Percentiles rank a stretch among this genome's conserved stretches.
Conservation (phyloP, 2,113 vertebrate species). For the Psephotus haematonotus region DNA sequence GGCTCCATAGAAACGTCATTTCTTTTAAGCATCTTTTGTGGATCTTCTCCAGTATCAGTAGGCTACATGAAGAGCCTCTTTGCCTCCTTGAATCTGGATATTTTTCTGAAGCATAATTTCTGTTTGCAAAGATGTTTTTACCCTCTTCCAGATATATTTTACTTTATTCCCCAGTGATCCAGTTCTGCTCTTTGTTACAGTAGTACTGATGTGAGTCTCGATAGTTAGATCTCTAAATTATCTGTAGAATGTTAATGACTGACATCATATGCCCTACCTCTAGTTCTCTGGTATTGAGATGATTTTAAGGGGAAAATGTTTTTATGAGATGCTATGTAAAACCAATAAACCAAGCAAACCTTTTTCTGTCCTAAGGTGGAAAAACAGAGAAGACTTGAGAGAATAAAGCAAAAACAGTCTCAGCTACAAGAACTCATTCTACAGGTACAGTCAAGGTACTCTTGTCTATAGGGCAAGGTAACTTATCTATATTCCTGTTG, state of each 20-base stretch:
- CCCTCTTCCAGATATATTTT: not conserved
- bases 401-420: constrained; percentile 99
- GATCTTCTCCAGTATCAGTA: not conserved
- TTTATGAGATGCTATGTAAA: not conserved
- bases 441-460: constrained; percentile 83
- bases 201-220: not conserved
- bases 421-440: constrained; percentile 98
- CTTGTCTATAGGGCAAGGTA: constrained; percentile 53
- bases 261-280: not conserved
- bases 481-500: constrained; percentile 14
- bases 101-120: not conserved
- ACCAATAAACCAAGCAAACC: not conserved
- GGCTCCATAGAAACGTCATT: not conserved
- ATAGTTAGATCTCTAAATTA: not conserved
- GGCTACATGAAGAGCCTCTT: not conserved
- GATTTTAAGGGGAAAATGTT: not conserved
- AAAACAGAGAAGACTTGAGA: constrained; percentile 92
- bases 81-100: not conserved
- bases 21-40: not conserved
- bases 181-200: not conserved
- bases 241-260: not conserved
- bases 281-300: not conserved
- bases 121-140: not conserved
- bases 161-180: not conserved
- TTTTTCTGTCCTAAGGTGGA: constrained; percentile 83